A percentile compares a stretch with the other conserved stretches of the same genome.
phyloP scores from a whole-genome alignment of 2,113 vertebrate genomes.

The Rhabdornis inornatus region DNA sequence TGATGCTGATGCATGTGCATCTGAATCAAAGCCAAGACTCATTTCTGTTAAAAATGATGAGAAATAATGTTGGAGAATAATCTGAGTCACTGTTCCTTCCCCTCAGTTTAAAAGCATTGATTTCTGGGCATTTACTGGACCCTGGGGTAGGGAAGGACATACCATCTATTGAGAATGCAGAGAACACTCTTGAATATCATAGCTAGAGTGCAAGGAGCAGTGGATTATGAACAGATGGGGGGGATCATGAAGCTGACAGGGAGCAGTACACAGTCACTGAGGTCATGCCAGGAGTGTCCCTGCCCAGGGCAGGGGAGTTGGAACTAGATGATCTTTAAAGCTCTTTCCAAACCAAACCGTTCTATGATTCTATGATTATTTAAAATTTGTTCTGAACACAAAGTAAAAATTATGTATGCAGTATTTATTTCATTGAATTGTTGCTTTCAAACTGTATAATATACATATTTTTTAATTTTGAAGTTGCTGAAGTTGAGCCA shows the following conservation, averaged over 20 bases:
- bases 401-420: background rate
- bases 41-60: background rate
- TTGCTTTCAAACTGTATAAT: background rate
- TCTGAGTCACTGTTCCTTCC: background rate
- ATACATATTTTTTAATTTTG: background rate
- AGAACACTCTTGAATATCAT: background rate
- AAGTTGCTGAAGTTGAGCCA: slow-evolving; percentile 46
- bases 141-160: background rate
- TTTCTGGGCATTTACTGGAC: background rate
- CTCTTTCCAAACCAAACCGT: background rate
- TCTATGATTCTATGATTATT: background rate
- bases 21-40: background rate
- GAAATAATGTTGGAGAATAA: background rate
- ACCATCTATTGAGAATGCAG: background rate
- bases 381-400: background rate
- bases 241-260: background rate
- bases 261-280: background rate
- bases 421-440: background rate
- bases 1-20: background rate
- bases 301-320: accelerated
- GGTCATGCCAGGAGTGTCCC: background rate
- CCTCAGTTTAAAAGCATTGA: background rate
- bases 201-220: background rate
- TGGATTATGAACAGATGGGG: background rate
- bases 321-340: background rate